Conservation (phyloP, 2,888 invertebrate species). For the Rhogogaster chlorosoma region DNA sequence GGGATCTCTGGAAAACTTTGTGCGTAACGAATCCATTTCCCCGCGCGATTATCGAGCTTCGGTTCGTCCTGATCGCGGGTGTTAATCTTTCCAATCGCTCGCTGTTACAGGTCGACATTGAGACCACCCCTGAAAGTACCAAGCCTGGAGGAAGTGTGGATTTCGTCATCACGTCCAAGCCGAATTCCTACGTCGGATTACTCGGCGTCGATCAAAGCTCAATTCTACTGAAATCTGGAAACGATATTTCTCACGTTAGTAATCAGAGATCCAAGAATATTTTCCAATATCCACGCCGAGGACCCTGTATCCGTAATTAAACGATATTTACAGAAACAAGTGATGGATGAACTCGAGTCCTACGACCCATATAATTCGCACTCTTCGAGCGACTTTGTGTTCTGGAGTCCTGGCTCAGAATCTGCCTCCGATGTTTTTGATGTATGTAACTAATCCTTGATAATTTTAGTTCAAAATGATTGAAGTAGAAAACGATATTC, state of each 20-base stretch:
- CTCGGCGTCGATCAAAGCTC: conserved; percentile 94
- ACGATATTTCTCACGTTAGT: conserved; percentile 82
- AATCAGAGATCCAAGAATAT: not conserved
- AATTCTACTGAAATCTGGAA: conserved; percentile 85
- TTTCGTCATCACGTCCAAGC: conserved; percentile 88
- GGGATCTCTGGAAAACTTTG: conserved; percentile 89
- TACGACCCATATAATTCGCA: conserved; percentile 80
- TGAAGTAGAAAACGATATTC: conserved; percentile 22
- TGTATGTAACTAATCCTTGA: conserved; percentile 74
- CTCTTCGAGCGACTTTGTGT: conserved; percentile 76
- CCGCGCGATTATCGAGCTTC: not conserved
- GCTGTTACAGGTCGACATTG: conserved; percentile 82
- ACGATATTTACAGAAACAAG: conserved; percentile 77
- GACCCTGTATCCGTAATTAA: not conserved
- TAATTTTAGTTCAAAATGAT: conserved; percentile 3
- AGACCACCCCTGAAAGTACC: conserved; percentile 82
- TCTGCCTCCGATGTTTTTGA: conserved; percentile 83
- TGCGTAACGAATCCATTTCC: conserved; percentile 75
- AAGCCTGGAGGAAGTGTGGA: conserved; percentile 90
- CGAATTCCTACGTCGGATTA: conserved; percentile 92
- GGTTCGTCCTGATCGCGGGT: not conserved
- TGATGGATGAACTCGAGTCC: conserved; percentile 82
- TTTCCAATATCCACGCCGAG: not conserved
- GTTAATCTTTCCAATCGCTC: not conserved
- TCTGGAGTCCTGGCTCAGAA: conserved; percentile 83